phyloP scores from a whole-genome alignment of 2,113 vertebrate species.

The Morone chrysops region DNA sequence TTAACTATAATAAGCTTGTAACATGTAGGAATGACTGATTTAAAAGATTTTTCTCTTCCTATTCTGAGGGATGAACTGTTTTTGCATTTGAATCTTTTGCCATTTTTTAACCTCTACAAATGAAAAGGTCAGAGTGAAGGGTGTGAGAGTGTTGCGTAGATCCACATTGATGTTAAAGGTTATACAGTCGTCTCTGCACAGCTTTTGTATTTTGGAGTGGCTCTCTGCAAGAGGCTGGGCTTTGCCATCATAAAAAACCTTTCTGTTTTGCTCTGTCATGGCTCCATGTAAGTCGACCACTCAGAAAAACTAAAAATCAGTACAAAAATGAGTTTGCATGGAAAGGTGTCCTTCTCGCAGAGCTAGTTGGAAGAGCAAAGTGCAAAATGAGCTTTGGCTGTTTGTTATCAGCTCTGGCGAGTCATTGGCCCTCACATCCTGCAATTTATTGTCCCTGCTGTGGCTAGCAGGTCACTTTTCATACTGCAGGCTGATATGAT shows the following conservation, averaged over 20 bases:
- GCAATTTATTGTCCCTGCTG: background rate
- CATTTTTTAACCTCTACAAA: background rate
- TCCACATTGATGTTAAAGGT: background rate
- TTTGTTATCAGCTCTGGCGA: conserved; percentile 2
- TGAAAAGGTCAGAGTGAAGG: background rate
- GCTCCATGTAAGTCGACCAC: background rate
- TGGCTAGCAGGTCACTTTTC: background rate
- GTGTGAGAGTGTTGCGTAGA: background rate
- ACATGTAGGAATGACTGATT: no score
- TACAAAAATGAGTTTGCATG: no score
- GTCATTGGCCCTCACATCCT: background rate
- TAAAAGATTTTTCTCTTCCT: no score
- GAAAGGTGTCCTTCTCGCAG: background rate
- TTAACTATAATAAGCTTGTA: no score
- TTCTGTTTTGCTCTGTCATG: background rate
- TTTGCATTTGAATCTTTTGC: background rate
- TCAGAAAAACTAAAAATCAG: no score
- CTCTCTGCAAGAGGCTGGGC: background rate
- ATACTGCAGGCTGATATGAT: background rate
- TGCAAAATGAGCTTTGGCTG: background rate
- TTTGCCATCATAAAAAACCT: background rate
- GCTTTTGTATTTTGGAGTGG: background rate
- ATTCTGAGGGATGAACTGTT: no score
- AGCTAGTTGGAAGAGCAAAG: background rate
- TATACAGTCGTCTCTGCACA: background rate